phyloP scores from a whole-genome alignment of 2,888 invertebrate species.

The Meteorus colon region DNA sequence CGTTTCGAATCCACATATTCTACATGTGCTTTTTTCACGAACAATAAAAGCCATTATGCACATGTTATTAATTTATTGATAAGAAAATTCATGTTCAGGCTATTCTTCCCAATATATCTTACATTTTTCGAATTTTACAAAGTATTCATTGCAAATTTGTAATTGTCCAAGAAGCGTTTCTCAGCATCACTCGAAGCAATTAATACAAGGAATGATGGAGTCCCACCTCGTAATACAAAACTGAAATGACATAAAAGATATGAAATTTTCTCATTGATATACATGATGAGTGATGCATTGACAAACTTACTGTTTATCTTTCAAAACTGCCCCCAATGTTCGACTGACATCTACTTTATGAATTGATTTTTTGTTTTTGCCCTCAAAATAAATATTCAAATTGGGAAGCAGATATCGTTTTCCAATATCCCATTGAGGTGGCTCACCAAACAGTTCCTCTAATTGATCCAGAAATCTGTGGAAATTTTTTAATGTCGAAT shows the following conservation, averaged over 20 bases:
- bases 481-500: constrained; percentile 12
- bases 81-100: not conserved
- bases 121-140: not conserved
- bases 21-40: too few relatives aligned
- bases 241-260: constrained; percentile 63
- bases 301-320: constrained; percentile 75
- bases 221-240: constrained; percentile 79
- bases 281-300: not conserved
- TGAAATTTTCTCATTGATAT: constrained; percentile 17
- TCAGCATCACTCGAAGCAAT: constrained; percentile 77
- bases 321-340: constrained; percentile 78
- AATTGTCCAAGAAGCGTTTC: constrained; percentile 76
- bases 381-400: constrained; percentile 85
- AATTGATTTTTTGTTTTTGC: constrained; percentile 77
- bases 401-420: constrained; percentile 78
- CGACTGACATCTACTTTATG: constrained; percentile 76
- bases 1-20: too few relatives aligned
- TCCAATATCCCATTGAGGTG: constrained; percentile 82
- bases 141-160: constrained; percentile 53
- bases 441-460: constrained; percentile 81
- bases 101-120: not conserved
- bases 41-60: too few relatives aligned
- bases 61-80: not conserved
- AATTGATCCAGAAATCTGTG: constrained; percentile 78
- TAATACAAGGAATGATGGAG: constrained; percentile 80